A percentile compares a stretch with the other conserved stretches of the same genome.
These are phyloP conservation scores for Orthonyx spaldingii DNA, from an alignment of 2,113 vertebrate species.

Conservation along the genomic window DNA sequence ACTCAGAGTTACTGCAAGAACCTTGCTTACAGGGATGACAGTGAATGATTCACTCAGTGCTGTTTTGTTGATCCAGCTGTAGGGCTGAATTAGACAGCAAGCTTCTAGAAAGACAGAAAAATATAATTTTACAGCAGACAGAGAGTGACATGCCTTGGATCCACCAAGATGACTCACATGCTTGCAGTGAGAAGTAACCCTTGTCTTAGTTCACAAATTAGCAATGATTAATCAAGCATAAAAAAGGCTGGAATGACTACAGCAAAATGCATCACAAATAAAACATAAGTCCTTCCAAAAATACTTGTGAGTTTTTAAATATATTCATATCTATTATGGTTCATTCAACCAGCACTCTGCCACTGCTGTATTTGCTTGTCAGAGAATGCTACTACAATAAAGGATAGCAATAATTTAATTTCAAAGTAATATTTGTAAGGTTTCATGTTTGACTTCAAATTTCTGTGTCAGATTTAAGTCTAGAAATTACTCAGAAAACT, in stretches of 20 bases:
- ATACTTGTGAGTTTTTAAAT: background rate
- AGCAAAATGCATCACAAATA: background rate
- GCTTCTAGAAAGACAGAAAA: conserved; percentile 35
- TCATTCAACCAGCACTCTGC: background rate
- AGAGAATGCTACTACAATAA: background rate
- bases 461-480: background rate
- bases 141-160: conserved; percentile 27
- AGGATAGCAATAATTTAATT: background rate
- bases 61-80: conserved; percentile 55
- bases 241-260: background rate
- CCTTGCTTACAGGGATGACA: conserved; percentile 30
- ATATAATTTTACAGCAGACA: conserved; percentile 23
- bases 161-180: conserved; percentile 30
- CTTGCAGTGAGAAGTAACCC: background rate
- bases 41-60: background rate
- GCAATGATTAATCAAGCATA: background rate
- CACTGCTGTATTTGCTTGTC: background rate
- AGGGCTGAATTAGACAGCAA: conserved; percentile 38
- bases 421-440: background rate
- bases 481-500: conserved; percentile 4
- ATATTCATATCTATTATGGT: background rate
- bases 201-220: conserved; percentile 13
- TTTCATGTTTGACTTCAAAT: background rate
- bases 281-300: background rate
- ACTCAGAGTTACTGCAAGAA: conserved; percentile 41